Base-by-base conservation (phyloP, 2,797 vertebrate genomes). In the Chelonia mydas region DNA sequence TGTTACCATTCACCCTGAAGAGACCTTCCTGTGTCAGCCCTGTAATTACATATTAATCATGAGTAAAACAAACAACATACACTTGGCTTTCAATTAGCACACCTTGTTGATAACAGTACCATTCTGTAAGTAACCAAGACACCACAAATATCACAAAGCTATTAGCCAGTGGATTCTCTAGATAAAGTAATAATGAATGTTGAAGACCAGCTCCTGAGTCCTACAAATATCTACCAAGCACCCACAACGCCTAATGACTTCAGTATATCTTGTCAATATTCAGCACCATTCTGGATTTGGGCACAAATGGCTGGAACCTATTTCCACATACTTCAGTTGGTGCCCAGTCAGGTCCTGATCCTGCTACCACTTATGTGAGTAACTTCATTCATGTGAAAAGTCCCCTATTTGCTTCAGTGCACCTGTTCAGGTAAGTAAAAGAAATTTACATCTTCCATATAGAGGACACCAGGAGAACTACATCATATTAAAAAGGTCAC, bases 11-110 rank as follows among this genome's bases (percentile, higher is more conserved):
- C 84, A 99, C 99, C 55, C 99, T 97, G 97, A 99, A 99, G 92
- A 99, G 98, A 47, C 99, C 99, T 95, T 99, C 99, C 94, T 99
- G 99, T 0, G 97, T 98, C 94, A 99, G 98, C 59, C 98, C 99
- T 99, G 97, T 3, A 97, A 97, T 83, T 47, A 87, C 0, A 93
- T 0, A 83, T 21, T 7, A 23, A 50, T 84, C 6, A 33, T 3
- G 17, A 88, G 82, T 86, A 72, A 93, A 53, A 93, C 9, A 77
- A 79, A 5, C 19, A 54, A 50, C 27, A 45, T 11, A 27, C 49
- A n/a, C 50, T 37, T 2, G 76, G 31, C 74, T 7, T 78, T 86
- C 54, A 68, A 27, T 79, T 49, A 68, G 54, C 54, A 78, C 47
- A 84, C 23, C 51, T 49, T 53, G 50, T 16, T n/a, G 41, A 79